Evolutionary conservation across 2,113 vertebrate genomes (phyloP).

Genomic region (Mustela nigripes): DNA sequence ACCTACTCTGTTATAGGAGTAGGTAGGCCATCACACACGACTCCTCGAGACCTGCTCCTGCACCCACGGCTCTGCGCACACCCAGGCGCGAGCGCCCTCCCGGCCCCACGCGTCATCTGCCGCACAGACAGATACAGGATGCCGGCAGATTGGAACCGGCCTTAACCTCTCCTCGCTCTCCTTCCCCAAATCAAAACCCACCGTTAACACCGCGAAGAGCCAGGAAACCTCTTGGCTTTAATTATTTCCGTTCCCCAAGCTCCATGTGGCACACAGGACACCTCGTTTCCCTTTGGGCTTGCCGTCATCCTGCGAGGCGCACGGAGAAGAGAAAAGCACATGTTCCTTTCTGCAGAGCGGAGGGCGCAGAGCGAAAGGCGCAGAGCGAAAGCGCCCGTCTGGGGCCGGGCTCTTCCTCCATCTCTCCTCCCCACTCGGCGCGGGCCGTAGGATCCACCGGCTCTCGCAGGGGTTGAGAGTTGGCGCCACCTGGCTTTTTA

Average conservation of each 20-base stretch:
- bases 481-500: conserved; percentile 78
- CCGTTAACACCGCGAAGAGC: conserved; percentile 53
- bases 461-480: not conserved
- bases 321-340: not conserved
- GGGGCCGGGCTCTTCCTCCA: not conserved
- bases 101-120: conserved; percentile 21
- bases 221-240: conserved; percentile 71
- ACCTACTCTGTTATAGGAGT: not conserved
- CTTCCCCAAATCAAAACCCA: conserved; percentile 73
- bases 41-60: not conserved
- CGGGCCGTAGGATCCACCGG: not conserved
- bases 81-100: not conserved
- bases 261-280: conserved; percentile 72
- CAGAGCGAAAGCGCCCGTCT: not conserved
- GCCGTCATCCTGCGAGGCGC: conserved; percentile 7
- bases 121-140: conserved; percentile 50
- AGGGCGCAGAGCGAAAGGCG: not conserved
- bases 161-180: conserved; percentile 29
- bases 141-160: conserved; percentile 14
- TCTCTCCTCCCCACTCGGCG: rapidly evolving
- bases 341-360: not conserved
- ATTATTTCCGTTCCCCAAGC: conserved; percentile 69
- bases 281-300: conserved; percentile 20
- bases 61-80: not conserved
- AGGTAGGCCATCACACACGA: not conserved